Percentiles rank a stretch among this genome's conserved stretches.
These are phyloP conservation scores for Sciurus niger DNA, from an alignment of 2,113 vertebrate species.

Conservation along the genomic window DNA sequence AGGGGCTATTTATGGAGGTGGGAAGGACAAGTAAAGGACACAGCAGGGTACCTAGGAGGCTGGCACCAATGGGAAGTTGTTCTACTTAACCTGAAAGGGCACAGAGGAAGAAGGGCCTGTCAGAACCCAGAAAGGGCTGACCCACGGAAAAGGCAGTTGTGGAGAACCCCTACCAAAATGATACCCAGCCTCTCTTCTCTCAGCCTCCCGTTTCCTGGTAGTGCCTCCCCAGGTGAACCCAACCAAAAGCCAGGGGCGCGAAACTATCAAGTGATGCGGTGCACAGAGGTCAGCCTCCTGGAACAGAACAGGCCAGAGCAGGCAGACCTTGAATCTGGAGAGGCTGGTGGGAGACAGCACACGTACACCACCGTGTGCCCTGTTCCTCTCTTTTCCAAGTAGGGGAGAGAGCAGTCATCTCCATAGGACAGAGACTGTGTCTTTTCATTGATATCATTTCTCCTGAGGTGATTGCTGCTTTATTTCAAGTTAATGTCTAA, in stretches of 20 bases:
- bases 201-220: neutral
- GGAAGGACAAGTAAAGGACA: neutral
- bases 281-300: neutral
- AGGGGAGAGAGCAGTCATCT: too few relatives aligned
- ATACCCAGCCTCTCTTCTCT: neutral
- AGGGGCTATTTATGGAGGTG: neutral
- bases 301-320: too few relatives aligned
- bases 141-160: neutral
- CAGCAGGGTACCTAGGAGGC: too few relatives aligned
- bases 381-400: neutral
- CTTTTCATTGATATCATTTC: neutral
- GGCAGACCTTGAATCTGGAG: neutral
- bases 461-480: neutral
- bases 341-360: neutral
- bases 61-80: neutral
- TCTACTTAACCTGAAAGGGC: neutral
- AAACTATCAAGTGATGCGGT: neutral
- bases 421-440: neutral
- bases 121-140: neutral
- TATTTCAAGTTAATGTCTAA: constrained; percentile 10
- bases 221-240: neutral
- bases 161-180: neutral
- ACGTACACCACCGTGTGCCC: neutral
- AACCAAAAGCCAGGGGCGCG: neutral
- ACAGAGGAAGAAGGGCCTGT: neutral